Base-by-base conservation (phyloP, 2,113 vertebrate genomes). In the Stegostoma tigrinum region DNA sequence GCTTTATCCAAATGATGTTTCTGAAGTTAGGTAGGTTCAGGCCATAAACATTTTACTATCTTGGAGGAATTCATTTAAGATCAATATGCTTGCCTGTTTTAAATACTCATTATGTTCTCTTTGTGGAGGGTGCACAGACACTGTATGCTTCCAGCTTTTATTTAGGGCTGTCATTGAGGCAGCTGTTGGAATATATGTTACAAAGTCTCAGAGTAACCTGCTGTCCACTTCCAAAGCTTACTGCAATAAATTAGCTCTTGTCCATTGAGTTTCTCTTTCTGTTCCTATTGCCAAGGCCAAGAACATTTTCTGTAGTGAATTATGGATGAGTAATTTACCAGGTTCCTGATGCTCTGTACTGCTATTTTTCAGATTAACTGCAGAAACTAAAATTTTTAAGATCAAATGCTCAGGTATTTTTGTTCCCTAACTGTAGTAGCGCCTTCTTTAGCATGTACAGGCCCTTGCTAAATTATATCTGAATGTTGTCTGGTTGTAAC, bases 1-100 rank as follows among this genome's bases (percentile, higher is more conserved):
- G 38, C 67, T 72, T 95, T 95, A 72, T 72, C 94, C 24, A 95
- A 27, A 93, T 66, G 89, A 93, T 93, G 34, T 93, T 61, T 67
- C 61, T 70, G 68, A 95, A 95, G 67, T 45, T 72, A 48, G 67
- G 67, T 72, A 72, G 27, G 94, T 72, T 95, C 94, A 72, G 52
- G 67, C 24, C 27, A 48, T 95, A 72, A 72, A 72, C 67, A 72
- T 70, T 72, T 72, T 95, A 72, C 45, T 93, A 93, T 93, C 89
- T 66, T 17, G 38, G 89, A 93, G 89, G 61, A 95, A 72, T 95
- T 52, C 45, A 34, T 14, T 72, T 95, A 14, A 95, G 42, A 70
- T 72, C 42, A 95, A 48, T 72, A 42, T 95, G 94, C 72, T 23
- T 72, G 67, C 38, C 67, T 95, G 93, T 72, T 95, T 93, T 38